A percentile compares a stretch with the other conserved stretches of the same genome.
phyloP scores from a whole-genome alignment of 2,888 invertebrate genomes.

The Dicranocentrus wangi region DNA sequence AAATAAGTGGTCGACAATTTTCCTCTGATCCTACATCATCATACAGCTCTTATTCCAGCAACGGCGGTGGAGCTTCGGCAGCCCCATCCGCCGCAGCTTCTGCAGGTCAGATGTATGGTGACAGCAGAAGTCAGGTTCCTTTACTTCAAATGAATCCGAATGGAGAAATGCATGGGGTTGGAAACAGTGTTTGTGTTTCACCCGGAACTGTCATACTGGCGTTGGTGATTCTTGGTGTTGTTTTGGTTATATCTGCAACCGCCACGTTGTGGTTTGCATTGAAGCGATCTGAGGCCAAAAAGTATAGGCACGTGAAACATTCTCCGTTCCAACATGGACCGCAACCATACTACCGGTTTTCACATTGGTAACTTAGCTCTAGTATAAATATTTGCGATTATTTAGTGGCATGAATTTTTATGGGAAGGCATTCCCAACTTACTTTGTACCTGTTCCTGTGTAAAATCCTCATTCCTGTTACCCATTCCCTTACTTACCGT shows the following conservation, averaged over 20 bases:
- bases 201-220: conserved; percentile 72
- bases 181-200: conserved; percentile 70
- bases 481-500: not conserved
- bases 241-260: conserved; percentile 72
- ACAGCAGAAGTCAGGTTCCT: conserved; percentile 28
- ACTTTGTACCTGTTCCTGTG: not conserved
- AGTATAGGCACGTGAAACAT: conserved; percentile 67
- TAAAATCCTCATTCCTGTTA: not conserved
- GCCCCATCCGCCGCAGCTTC: conserved; percentile 42
- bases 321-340: conserved; percentile 68
- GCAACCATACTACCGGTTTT: conserved; percentile 72
- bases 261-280: conserved; percentile 72
- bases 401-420: not conserved
- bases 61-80: conserved; percentile 24
- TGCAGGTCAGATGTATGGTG: conserved; percentile 37
- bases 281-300: conserved; percentile 71
- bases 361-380: conserved; percentile 67
- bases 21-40: conserved; percentile 35
- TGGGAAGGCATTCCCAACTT: not conserved
- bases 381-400: not conserved
- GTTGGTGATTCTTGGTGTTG: conserved; percentile 70
- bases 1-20: conserved; percentile 52
- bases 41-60: conserved; percentile 34
- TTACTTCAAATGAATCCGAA: conserved; percentile 38
- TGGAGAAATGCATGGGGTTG: conserved; percentile 41